Evolutionary conservation across 2,888 invertebrate species (phyloP).

Genomic region (Strigamia crassipes): DNA sequence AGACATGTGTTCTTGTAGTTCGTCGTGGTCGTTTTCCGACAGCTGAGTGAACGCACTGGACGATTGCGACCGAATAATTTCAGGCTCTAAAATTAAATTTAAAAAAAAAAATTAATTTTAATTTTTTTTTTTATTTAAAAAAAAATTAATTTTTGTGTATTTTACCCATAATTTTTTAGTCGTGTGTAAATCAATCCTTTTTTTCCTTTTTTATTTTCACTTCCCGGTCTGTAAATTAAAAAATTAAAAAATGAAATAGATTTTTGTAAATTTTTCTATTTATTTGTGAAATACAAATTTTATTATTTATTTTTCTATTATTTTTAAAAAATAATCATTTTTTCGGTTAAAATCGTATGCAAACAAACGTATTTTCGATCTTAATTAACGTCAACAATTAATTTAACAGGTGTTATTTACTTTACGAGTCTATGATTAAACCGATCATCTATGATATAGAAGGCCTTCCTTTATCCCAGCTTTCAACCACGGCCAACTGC

Average conservation of each 20-base stretch:
- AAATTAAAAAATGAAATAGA: no score
- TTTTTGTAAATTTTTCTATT: no score
- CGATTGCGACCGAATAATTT: not conserved
- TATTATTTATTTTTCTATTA: no score
- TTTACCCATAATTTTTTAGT: not conserved
- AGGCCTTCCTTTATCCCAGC: not conserved
- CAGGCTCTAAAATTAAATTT: not conserved
- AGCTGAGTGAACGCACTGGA: not conserved
- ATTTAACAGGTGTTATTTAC: no score
- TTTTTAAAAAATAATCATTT: no score
- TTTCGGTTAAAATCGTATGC: not conserved
- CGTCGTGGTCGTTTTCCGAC: not conserved
- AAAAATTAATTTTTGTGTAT: no score
- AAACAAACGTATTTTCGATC: not conserved
- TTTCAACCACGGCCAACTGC: constrained; percentile 12
- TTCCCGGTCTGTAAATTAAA: no score
- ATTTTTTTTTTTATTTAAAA: not conserved
- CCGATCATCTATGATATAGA: not conserved
- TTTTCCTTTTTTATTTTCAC: no score
- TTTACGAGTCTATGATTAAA: not conserved
- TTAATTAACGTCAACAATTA: no score
- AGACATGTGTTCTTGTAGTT: not conserved
- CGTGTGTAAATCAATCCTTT: no score
- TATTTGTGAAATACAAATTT: no score
- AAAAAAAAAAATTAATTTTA: not conserved